A percentile compares a stretch with the other conserved stretches of the same genome.
Conservation (phyloP, 2,797 vertebrate species). For the Cynopterus sphinx region DNA sequence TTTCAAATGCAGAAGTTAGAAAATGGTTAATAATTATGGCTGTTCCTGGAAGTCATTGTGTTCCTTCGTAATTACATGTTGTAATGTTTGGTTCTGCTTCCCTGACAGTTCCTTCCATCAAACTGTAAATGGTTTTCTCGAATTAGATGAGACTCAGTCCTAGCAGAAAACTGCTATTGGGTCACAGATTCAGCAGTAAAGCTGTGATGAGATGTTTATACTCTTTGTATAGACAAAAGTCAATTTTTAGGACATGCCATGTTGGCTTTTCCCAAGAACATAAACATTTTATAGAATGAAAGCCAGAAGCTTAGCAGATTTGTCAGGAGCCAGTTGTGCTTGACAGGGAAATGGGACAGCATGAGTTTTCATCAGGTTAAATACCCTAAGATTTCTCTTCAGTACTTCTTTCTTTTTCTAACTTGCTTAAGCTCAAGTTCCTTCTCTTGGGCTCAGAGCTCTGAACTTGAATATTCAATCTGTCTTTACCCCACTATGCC, state of each 20-base stretch:
- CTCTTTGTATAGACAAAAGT: constrained; percentile 50
- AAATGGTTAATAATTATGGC: constrained; percentile 34
- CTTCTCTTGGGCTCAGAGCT: constrained; percentile 17
- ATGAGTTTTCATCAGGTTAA: background rate
- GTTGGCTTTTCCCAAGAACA: constrained; percentile 14
- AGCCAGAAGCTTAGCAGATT: background rate
- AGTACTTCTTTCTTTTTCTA: background rate
- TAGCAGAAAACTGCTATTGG: constrained; percentile 18
- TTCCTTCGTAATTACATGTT: constrained; percentile 41
- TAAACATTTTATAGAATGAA: constrained; percentile 10
- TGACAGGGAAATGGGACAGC: background rate
- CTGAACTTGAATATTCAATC: constrained; percentile 25
- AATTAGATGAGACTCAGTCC: constrained; percentile 39
- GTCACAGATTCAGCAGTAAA: background rate
- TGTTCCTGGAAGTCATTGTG: constrained; percentile 49
- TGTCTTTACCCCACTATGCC: background rate
- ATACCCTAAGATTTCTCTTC: background rate
- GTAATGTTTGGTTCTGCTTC: constrained; percentile 34
- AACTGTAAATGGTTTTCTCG: constrained; percentile 18
- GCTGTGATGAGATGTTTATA: background rate
- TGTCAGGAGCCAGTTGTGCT: background rate
- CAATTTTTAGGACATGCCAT: background rate
- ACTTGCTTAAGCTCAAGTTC: background rate
- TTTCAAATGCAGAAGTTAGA: constrained; percentile 47
- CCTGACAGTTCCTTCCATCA: constrained; percentile 36